These are phyloP conservation scores for Fukomys damarensis DNA, from an alignment of 2,113 vertebrate species.

Conservation along the genomic window DNA sequence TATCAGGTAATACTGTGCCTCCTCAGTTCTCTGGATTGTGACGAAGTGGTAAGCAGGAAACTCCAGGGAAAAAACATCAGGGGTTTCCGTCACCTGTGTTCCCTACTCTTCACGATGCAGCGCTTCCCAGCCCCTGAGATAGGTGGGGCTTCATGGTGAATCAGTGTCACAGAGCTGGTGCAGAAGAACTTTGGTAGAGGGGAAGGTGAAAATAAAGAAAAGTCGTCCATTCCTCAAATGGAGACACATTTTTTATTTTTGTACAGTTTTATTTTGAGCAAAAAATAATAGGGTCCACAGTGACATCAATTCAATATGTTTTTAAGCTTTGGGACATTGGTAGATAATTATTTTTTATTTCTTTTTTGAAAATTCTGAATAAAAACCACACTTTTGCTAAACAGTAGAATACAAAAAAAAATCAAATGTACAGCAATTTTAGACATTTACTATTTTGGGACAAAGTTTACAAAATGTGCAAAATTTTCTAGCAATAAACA, in stretches of 20 bases:
- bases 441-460: constrained; percentile 86
- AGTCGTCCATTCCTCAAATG: background rate
- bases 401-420: constrained; percentile 90
- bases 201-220: background rate
- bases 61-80: background rate
- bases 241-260: background rate
- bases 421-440: constrained; percentile 88
- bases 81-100: background rate
- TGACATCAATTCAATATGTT: background rate
- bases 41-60: background rate
- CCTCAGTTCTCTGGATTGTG: background rate
- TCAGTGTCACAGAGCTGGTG: background rate
- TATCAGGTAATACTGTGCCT: background rate
- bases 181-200: background rate
- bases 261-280: background rate
- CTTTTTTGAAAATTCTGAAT: constrained; percentile 90
- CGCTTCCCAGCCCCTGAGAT: background rate
- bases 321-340: background rate
- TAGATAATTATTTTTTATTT: constrained; percentile 55
- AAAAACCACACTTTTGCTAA: constrained; percentile 88
- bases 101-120: background rate
- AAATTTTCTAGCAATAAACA: constrained; percentile 91
- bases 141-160: background rate
- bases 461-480: constrained; percentile 90
- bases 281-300: background rate